Base-by-base conservation (phyloP, 1,140 invertebrate species). In the Hycleus phaleratus region DNA sequence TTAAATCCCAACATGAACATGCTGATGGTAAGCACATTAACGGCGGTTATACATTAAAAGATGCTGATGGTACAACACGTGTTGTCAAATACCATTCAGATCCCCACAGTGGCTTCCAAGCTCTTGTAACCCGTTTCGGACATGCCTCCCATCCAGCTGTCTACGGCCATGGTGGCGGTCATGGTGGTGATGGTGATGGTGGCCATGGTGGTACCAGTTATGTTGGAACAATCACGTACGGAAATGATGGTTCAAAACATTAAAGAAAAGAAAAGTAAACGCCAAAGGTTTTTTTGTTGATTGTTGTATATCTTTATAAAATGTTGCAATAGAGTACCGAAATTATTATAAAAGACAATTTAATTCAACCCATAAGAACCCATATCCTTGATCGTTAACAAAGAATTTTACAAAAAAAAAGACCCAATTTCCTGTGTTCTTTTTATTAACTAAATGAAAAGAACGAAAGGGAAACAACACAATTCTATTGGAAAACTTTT, bases 11-110 rank as follows among this genome's bases (percentile, higher is more conserved):
- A 50, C 66, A 70, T 46, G 77, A 78, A 59, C 69, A 76, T 11
- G 70, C 77, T 46, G 75, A 77, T 11, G 75, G 77, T 12, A 60
- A 78, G 46, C 49, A 68, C 2, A 75, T 79, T 0, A 68, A 73
- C 45, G 78, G 78, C 3, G 71, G 69, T 44, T 77, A 77, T 62
- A 70, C 64, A 24, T 62, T 77, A 11, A 63, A 74, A 40, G 75
- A 77, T 58, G 66, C 76, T n/a, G 77, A 78, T 63, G 76, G 76
- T 38, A 71, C 72, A 8, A 62, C 71, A n/a, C 56, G 75, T 42
- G 64, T 73, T 42, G 75, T 78, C 4, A 69, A 75, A 57, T 77
- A 78, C 68, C 71, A 68, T n/a, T 71, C 75, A 10, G 73, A 71
- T 49, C 66, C 72, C 10, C 58, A 74, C 52, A 68, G 63, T 49